A percentile compares a stretch with the other conserved stretches of the same genome.
phyloP scores from a whole-genome alignment of 2,113 vertebrate genomes.

The Cyphomyrus discorhynchus region DNA sequence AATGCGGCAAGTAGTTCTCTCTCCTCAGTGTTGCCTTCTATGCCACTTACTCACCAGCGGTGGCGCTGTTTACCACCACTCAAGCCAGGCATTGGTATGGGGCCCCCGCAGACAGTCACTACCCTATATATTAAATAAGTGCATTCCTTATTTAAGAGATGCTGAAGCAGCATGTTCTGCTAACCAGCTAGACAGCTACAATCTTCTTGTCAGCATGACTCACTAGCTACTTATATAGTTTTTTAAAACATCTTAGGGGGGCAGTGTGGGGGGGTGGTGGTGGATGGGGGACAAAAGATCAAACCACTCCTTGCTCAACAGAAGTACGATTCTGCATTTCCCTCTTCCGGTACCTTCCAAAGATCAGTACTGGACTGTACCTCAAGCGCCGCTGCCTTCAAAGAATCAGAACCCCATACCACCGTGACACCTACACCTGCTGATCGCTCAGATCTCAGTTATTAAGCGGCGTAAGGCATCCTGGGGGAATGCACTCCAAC shows the following conservation, averaged over 20 bases:
- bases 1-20: conserved; percentile 75
- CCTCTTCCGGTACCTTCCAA: not conserved
- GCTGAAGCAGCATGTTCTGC: not conserved
- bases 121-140: not conserved
- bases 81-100: not conserved
- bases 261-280: not conserved
- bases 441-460: not conserved
- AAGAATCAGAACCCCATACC: not conserved
- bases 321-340: not conserved
- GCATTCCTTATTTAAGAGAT: not conserved
- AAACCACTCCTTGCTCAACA: not conserved
- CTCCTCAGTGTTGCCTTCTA: not conserved
- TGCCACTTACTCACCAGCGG: not conserved
- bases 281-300: not conserved
- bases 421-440: not conserved
- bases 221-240: not conserved
- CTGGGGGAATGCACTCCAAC: not conserved
- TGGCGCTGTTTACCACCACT: not conserved
- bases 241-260: not conserved
- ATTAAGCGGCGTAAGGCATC: not conserved
- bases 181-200: not conserved
- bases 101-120: not conserved
- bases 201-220: not conserved
- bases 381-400: not conserved
- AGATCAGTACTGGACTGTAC: not conserved